Evolutionary conservation across 2,888 invertebrate species (phyloP).

Genomic region (Oxyteleia sp.): DNA sequence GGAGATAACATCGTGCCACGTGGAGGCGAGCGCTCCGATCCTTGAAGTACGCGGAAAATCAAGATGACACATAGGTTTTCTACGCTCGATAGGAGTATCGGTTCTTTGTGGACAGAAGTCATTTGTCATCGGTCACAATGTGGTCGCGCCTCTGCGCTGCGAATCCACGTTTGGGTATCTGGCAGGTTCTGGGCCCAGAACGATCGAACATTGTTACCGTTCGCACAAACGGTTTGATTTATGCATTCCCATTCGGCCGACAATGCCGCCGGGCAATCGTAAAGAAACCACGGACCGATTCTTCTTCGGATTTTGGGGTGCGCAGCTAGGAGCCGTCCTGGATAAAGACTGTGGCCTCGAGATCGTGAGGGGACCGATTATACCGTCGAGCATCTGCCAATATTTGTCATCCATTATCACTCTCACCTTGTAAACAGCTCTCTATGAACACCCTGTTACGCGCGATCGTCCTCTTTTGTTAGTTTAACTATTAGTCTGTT

Average conservation of each 20-base stretch:
- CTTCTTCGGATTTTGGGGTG: constrained; percentile 80
- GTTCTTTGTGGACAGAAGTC: constrained; percentile 76
- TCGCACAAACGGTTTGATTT: constrained; percentile 84
- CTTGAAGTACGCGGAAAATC: constrained; percentile 73
- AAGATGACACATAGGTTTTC: constrained; percentile 76
- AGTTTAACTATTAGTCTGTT: constrained; percentile 50
- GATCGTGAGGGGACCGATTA: constrained; percentile 64
- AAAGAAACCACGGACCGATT: constrained; percentile 78
- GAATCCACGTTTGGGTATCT: constrained; percentile 31
- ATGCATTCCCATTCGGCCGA: constrained; percentile 82
- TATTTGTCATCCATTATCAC: constrained; percentile 87
- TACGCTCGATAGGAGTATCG: constrained; percentile 62
- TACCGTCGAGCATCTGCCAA: constrained; percentile 86
- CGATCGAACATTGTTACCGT: constrained; percentile 83
- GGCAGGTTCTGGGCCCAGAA: constrained; percentile 31
- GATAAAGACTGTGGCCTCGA: constrained; percentile 75
- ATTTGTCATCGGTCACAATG: constrained; percentile 87
- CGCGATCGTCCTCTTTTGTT: constrained; percentile 26
- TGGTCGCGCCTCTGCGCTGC: constrained; percentile 85
- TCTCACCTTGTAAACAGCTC: constrained; percentile 82
- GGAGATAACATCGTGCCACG: constrained; percentile 32
- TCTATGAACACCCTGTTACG: constrained; percentile 83
- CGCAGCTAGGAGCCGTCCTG: constrained; percentile 60
- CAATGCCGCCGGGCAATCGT: constrained; percentile 77
- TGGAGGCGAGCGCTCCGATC: constrained; percentile 13